Base-by-base conservation (phyloP, 2,888 invertebrate genomes). In the Brachylomia viminalis region DNA sequence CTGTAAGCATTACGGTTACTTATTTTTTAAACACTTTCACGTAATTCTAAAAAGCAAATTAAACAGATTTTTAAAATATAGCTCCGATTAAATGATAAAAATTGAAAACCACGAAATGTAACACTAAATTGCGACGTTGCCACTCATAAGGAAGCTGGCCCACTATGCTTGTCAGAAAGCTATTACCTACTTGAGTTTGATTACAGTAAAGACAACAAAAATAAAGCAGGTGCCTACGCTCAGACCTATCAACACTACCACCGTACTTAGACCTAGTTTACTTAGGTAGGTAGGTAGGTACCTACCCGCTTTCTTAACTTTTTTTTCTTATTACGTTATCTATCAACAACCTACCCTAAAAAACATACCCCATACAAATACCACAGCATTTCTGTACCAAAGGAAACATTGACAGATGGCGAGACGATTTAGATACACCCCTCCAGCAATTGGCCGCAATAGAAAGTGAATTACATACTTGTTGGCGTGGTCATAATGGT, bases 371-470 rank as follows among this genome's bases (percentile, higher is more conserved):
- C 1, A 33, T 42, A 67, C 30, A 65, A 68, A 38, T 54, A 54
- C 33, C 13, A 45, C 61, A 71, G n/a, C 33, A 59, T 62, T 65
- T 49, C 38, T 27, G 27, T 20, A 42, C 49, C 15, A 62, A 30
- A 69, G 52, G 52, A 76, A 84, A 85, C 65, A 69, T 65, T 80
- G 89, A 87, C 92, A 92, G 92, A 91, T 92, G 92, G 86, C 59
- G 33, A 64, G 72, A 77, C 82, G 86, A 91, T 92, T 91, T 75
- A 86, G 86, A 72, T 70, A 80, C 81, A 83, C 82, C 86, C 84
- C 82, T 83, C 82, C 79, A 81, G 54, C 88, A 85, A 89, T 90
- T 88, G 87, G 86, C 86, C 83, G 84, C 90, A 88, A 91, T 90
- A 89, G 82, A 90, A 88, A 87, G 66, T 79, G 82, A 87, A 90